Conservation (phyloP, 2,797 vertebrate species). For the Rhynchonycteris naso region DNA sequence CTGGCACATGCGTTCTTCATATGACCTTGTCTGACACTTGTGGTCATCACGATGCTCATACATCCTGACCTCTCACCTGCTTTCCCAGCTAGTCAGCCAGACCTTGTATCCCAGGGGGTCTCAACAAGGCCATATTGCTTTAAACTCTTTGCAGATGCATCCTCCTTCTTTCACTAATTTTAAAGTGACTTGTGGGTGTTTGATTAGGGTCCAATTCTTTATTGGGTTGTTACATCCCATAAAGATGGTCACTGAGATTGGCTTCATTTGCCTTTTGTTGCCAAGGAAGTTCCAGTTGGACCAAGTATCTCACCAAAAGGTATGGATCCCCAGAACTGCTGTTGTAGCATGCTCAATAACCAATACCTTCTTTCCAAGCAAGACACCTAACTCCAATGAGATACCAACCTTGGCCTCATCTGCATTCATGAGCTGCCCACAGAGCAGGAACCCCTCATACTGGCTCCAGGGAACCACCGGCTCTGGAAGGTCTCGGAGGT, state of each 20-base stretch:
- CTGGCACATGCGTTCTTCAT: background rate
- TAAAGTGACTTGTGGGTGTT: background rate
- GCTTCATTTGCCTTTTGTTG: background rate
- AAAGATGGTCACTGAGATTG: background rate
- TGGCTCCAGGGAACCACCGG: conserved; percentile 96
- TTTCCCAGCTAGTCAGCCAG: background rate
- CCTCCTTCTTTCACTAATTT: background rate
- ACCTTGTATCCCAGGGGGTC: background rate
- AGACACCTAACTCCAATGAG: background rate
- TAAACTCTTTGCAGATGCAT: background rate
- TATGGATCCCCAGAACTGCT: background rate
- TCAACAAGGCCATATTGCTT: background rate
- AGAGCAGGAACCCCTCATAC: conserved; percentile 95
- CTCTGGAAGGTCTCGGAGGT: conserved; percentile 96
- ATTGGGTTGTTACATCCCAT: background rate
- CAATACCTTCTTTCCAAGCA: background rate
- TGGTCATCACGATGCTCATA: background rate
- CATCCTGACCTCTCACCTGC: background rate
- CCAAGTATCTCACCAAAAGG: background rate
- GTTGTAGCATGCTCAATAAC: background rate
- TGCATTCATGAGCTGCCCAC: conserved; percentile 87
- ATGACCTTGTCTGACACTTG: background rate
- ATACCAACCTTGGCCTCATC: conserved; percentile 86
- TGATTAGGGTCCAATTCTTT: background rate
- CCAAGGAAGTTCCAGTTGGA: background rate